A percentile compares a stretch with the other conserved stretches of the same genome.
These are phyloP conservation scores for Sarcophaga bullata DNA, from an alignment of 1,140 invertebrate genomes.

Conservation along the genomic window DNA sequence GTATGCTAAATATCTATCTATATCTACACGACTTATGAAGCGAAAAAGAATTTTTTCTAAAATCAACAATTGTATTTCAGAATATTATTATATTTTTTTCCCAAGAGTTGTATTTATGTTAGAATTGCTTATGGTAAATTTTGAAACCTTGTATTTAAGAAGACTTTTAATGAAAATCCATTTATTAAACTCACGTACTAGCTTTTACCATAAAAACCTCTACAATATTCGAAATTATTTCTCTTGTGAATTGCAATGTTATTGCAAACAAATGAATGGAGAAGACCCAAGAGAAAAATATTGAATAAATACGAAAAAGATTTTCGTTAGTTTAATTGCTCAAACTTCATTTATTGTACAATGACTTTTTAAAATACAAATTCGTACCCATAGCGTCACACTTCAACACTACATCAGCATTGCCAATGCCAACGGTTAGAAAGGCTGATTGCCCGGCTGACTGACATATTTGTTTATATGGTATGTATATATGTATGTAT, in stretches of 20 bases:
- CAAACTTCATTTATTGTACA: constrained; percentile 25
- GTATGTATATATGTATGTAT: constrained; percentile 2
- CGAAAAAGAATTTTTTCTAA: too few relatives aligned
- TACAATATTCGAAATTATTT: neutral
- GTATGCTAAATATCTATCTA: too few relatives aligned
- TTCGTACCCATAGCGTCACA: neutral
- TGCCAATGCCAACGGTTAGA: neutral
- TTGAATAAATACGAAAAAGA: neutral
- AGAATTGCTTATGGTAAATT: too few relatives aligned
- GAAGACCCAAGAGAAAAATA: neutral
- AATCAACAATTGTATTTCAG: too few relatives aligned
- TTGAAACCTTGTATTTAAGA: too few relatives aligned
- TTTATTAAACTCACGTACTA: constrained; percentile 15
- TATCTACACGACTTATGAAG: too few relatives aligned
- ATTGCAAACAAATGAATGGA: neutral
- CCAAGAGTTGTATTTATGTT: too few relatives aligned
- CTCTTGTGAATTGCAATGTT: neutral
- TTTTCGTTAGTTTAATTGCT: constrained; percentile 16
- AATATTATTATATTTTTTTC: too few relatives aligned
- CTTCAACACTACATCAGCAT: neutral
- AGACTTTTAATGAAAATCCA: neutral
- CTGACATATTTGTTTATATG: neutral
- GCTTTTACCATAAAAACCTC: neutral
- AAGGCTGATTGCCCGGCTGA: neutral
- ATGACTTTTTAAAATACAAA: constrained; percentile 24